These are phyloP conservation scores for Hydra vulgaris DNA, from an alignment of 30 jellyfish, hydroid and myxozoan species.

Conservation along the genomic window DNA sequence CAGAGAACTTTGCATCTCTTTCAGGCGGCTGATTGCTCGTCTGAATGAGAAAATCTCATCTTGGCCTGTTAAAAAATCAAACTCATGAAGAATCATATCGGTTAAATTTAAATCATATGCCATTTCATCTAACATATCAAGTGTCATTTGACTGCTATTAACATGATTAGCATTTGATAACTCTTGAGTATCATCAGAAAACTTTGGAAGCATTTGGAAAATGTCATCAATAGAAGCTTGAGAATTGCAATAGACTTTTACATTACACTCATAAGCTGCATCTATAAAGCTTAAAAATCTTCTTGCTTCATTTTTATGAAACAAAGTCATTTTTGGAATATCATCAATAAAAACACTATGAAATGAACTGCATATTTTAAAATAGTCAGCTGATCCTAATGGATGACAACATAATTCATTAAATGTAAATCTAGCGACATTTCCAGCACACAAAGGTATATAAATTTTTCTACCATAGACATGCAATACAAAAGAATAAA, in stretches of 20 bases:
- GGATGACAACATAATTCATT: conserved; percentile 54
- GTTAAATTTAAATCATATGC: conserved; percentile 69
- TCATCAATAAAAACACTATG: conserved; percentile 47
- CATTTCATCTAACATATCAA: conserved; percentile 80
- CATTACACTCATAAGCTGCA: conserved; percentile 76
- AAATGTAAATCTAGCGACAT: conserved; percentile 59
- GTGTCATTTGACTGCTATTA: conserved; percentile 54
- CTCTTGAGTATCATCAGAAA: conserved; percentile 24
- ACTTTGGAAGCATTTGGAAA: conserved; percentile 51
- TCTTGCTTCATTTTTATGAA: conserved; percentile 63
- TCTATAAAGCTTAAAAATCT: conserved; percentile 66
- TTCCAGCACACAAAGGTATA: conserved; percentile 46
- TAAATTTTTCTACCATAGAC: conserved; percentile 60
- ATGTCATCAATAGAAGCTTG: conserved; percentile 57
- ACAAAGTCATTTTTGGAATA: conserved; percentile 54
- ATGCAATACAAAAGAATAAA: conserved; percentile 23
- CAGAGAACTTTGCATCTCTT: conserved; percentile 55
- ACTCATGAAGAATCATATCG: conserved; percentile 35
- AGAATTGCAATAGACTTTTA: conserved; percentile 51
- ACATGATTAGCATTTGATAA: neutral
- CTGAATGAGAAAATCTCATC: conserved; percentile 71
- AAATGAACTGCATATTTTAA: conserved; percentile 53
- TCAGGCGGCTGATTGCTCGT: conserved; percentile 59
- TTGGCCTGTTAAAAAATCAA: conserved; percentile 62
- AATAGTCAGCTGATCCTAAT: conserved; percentile 74